Evolutionary conservation across 2,797 vertebrate genomes (phyloP), one percentile per base, ranked within the genome.

Genomic region (Manis pentadactyla): DNA sequence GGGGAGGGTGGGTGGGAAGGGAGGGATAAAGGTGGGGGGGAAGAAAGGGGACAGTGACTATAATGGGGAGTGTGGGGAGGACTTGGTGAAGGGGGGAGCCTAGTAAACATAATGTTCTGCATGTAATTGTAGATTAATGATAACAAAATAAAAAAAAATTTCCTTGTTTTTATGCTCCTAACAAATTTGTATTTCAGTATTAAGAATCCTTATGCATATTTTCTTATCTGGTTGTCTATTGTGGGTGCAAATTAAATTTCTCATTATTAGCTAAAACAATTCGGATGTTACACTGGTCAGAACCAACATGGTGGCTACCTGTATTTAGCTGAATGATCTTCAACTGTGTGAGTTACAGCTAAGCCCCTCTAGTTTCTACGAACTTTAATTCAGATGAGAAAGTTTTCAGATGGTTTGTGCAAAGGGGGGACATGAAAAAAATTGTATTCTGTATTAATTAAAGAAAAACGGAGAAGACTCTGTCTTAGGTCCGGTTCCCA

Each of bases 241-340:
- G 51, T 74, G 31, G 74, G 39, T 79, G 37, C 64, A 96, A 88
- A 57, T 39, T n/a, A 55, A 94, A 64, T 87, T 77, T 93, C 63
- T 83, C 51, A 63, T 66, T 82, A 77, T 42, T 49, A 87, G 75
- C 81, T 77, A 97, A 75, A 82, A 79, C 87, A 75, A n/a, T 92
- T 94, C 82, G 29, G n/a, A 51, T 10, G 14, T 39, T 75, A 68
- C 42, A 55, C 68, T 68, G 53, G 68, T 85, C 39, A 91, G 83
- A 86, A 74, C n/a, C 68, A 86, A 77, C 57, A 64, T 42, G 81
- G 61, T 11, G 3, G 57, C 84, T 37, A 83, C 61, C 42, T 79
- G 17, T 49, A 73, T 85, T 86, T 74, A 74, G 51, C 46, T 79
- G 66, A 88, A 81, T 64, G 57, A 77, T 63, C 18, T 84, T 46